Conservation (phyloP, 2,797 vertebrate species). For the Muscicapa comitata region DNA sequence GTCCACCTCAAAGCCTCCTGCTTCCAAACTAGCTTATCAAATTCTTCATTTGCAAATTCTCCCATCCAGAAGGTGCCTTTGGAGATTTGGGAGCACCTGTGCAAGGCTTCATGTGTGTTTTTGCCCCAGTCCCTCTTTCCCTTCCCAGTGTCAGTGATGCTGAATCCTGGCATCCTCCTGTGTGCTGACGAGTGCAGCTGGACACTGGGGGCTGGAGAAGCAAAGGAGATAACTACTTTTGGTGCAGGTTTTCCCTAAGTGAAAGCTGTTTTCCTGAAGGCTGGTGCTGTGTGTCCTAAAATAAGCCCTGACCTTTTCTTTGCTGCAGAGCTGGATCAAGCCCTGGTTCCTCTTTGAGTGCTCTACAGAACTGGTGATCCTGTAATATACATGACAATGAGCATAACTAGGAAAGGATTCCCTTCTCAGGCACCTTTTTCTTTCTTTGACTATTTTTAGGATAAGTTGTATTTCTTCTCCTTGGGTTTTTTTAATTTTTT, state of each 20-base stretch:
- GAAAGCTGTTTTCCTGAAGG: neutral
- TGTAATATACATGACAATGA: neutral
- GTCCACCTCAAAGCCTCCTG: fast-evolving
- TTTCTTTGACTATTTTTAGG: neutral
- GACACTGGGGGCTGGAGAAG: neutral
- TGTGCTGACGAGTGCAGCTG: neutral
- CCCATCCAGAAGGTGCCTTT: neutral
- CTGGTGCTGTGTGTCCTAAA: neutral
- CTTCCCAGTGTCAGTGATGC: neutral
- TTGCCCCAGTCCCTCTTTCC: neutral
- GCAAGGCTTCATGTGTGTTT: fast-evolving
- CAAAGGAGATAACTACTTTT: neutral
- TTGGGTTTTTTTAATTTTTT: too few relatives aligned
- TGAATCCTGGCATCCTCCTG: neutral
- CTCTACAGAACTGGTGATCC: neutral
- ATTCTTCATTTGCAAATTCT: fast-evolving
- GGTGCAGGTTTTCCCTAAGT: neutral
- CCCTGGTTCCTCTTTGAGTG: neutral
- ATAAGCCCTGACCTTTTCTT: neutral
- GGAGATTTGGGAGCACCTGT: neutral
- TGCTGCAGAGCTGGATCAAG: neutral
- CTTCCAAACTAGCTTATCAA: neutral
- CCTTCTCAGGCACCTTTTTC: neutral
- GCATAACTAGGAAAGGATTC: neutral
- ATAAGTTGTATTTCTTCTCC: neutral